These are phyloP conservation scores for Halictus ligatus DNA, from an alignment of 2,888 invertebrate genomes.

Conservation along the genomic window DNA sequence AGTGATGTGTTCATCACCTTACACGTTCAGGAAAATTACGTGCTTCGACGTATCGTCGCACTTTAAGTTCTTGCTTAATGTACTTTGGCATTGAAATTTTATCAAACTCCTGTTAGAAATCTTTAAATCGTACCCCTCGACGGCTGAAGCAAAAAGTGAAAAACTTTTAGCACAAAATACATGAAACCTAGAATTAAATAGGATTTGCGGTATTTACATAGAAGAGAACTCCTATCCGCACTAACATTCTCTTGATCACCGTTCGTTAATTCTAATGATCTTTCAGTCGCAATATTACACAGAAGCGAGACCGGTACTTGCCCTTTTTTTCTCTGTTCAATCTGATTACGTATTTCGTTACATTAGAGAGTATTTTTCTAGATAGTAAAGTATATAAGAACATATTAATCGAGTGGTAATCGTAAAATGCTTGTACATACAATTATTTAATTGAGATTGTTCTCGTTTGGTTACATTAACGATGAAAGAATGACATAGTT, in stretches of 20 bases:
- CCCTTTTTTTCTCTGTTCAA: slow-evolving; percentile 22
- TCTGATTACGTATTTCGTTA: slow-evolving; percentile 38
- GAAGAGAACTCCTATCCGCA: slow-evolving; percentile 69
- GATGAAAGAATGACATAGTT: slow-evolving; percentile 43
- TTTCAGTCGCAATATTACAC: slow-evolving; percentile 43
- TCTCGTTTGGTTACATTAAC: slow-evolving; percentile 43
- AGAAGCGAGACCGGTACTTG: slow-evolving; percentile 30
- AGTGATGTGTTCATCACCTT: slow-evolving; percentile 6
- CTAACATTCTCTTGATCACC: slow-evolving; percentile 41
- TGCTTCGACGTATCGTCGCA: slow-evolving; percentile 20
- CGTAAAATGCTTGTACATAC: slow-evolving; percentile 40
- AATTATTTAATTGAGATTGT: slow-evolving; percentile 49
- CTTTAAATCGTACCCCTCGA: slow-evolving; percentile 66
- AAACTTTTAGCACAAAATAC: slow-evolving; percentile 77
- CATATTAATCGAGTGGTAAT: slow-evolving; percentile 42
- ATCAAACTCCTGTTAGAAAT: slow-evolving; percentile 74
- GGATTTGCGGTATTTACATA: slow-evolving; percentile 72
- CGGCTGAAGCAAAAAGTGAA: slow-evolving; percentile 76
- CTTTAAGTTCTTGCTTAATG: slow-evolving; percentile 60
- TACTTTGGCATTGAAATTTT: slow-evolving; percentile 81
- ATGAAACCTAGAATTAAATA: slow-evolving; percentile 74
- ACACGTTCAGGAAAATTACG: slow-evolving; percentile 15
- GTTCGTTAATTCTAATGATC: slow-evolving; percentile 43
- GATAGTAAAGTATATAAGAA: slow-evolving; percentile 33
- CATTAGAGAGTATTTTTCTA: slow-evolving; percentile 41